These are phyloP conservation scores for Drosophila burlai DNA, from an alignment of 1,140 invertebrate species.

Conservation along the genomic window DNA sequence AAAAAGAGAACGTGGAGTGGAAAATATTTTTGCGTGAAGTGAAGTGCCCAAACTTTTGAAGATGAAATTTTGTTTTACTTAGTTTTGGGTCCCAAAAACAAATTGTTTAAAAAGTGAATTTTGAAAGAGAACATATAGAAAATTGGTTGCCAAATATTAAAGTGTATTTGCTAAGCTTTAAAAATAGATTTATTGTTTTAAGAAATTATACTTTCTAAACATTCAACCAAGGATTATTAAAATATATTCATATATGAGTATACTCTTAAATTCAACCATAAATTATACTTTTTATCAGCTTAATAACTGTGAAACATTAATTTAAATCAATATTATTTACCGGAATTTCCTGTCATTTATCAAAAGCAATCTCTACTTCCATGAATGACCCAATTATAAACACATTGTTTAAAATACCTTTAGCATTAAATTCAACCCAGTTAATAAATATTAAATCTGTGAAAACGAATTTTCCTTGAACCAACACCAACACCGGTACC, in stretches of 20 bases:
- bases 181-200: not conserved
- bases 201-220: not conserved
- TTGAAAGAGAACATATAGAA: not conserved
- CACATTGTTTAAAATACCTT: not conserved
- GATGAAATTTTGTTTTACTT: constrained; percentile 5
- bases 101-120: not conserved
- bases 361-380: not conserved
- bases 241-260: no score
- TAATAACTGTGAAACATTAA: not conserved
- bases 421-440: constrained; percentile 10
- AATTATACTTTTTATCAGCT: not conserved
- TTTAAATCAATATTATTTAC: not conserved
- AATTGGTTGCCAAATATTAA: not conserved
- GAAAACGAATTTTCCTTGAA: constrained; percentile 16
- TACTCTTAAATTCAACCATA: not conserved
- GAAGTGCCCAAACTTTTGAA: constrained; percentile 1
- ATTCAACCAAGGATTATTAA: not conserved
- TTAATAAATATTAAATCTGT: constrained; percentile 27
- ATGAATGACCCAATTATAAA: constrained; percentile 11
- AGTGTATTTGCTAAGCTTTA: no score
- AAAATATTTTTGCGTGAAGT: constrained; percentile 20
- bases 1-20: not conserved
- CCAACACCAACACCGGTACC: not conserved
- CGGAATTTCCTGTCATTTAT: constrained; percentile 1
- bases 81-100: constrained; percentile 3